phyloP scores from a whole-genome alignment of 2,113 vertebrate genomes.

The Microcebus lehilahytsara region DNA sequence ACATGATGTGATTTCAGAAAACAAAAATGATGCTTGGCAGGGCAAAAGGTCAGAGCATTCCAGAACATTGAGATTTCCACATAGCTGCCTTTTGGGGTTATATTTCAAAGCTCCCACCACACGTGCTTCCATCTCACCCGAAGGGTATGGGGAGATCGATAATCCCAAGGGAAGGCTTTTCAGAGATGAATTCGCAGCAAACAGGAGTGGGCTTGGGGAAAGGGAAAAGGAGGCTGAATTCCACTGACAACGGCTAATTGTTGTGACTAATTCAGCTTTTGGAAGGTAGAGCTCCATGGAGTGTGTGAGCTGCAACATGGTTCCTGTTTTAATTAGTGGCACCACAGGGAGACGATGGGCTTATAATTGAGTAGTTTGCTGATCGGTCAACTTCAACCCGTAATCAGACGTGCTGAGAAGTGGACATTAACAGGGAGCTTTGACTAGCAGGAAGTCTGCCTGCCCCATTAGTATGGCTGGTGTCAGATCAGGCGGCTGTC shows the following conservation, averaged over 20 bases:
- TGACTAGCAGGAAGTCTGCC: slow-evolving; percentile 4
- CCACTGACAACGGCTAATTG: slow-evolving; percentile 32
- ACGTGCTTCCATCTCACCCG: slow-evolving; percentile 52
- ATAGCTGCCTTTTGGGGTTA: slow-evolving; percentile 42
- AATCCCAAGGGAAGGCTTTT: slow-evolving; percentile 40
- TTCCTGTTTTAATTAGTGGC: slow-evolving; percentile 56
- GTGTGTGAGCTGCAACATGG: neutral
- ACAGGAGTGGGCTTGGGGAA: neutral
- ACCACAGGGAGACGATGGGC: slow-evolving; percentile 68
- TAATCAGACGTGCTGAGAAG: slow-evolving; percentile 48
- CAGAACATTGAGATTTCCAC: slow-evolving; percentile 76
- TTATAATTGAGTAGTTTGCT: slow-evolving; percentile 68
- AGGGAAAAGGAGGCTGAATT: neutral
- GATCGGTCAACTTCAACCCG: slow-evolving; percentile 69
- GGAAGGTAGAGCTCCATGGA: slow-evolving; percentile 42
- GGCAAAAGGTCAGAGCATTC: slow-evolving; percentile 78
- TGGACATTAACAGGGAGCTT: neutral
- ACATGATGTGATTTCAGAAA: slow-evolving; percentile 61
- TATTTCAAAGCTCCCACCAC: slow-evolving; percentile 71
- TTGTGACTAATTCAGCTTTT: slow-evolving; percentile 60
- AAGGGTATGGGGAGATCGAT: neutral
- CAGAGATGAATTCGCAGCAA: slow-evolving; percentile 40
- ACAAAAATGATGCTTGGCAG: slow-evolving; percentile 21
- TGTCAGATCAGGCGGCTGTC: neutral
- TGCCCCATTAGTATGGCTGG: slow-evolving; percentile 1